These are phyloP conservation scores for Sparus aurata DNA, from an alignment of 2,797 vertebrate species.

Conservation along the genomic window DNA sequence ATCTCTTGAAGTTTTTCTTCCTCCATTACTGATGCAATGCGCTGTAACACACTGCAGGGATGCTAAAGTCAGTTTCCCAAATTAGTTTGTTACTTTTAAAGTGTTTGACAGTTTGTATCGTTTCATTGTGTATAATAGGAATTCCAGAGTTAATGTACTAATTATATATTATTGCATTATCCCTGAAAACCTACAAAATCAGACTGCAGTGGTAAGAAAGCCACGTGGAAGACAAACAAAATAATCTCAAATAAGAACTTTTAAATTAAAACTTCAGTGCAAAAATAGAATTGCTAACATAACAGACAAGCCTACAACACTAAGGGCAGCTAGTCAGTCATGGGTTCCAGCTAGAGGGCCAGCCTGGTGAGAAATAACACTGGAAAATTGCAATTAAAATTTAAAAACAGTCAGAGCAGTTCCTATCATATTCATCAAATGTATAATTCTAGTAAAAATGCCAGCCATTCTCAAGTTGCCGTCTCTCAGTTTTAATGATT, in stretches of 20 bases:
- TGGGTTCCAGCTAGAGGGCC: too few species aligned
- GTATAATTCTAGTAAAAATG: not conserved
- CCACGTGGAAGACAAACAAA: not conserved
- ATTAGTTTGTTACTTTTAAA: conserved; percentile 38
- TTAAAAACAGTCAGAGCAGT: too few species aligned
- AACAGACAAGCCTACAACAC: too few species aligned
- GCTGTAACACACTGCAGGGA: conserved; percentile 51
- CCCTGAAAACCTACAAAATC: not conserved
- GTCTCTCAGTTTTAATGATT: not conserved
- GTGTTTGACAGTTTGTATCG: not conserved
- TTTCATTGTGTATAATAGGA: not conserved
- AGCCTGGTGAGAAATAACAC: too few species aligned
- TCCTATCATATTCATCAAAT: too few species aligned
- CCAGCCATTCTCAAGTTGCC: not conserved
- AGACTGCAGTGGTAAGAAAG: not conserved
- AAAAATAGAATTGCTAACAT: too few species aligned
- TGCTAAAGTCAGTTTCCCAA: conserved; percentile 24
- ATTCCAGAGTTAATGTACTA: not conserved
- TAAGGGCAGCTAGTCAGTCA: too few species aligned
- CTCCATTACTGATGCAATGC: conserved; percentile 69
- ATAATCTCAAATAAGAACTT: too few species aligned
- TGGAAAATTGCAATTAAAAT: too few species aligned
- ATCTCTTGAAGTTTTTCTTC: conserved; percentile 53
- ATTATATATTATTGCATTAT: not conserved
- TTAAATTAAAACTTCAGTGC: too few species aligned